A percentile compares a stretch with the other conserved stretches of the same genome.
These are phyloP conservation scores for Triops longicaudatus DNA, from an alignment of 1,140 invertebrate genomes.

Conservation along the genomic window DNA sequence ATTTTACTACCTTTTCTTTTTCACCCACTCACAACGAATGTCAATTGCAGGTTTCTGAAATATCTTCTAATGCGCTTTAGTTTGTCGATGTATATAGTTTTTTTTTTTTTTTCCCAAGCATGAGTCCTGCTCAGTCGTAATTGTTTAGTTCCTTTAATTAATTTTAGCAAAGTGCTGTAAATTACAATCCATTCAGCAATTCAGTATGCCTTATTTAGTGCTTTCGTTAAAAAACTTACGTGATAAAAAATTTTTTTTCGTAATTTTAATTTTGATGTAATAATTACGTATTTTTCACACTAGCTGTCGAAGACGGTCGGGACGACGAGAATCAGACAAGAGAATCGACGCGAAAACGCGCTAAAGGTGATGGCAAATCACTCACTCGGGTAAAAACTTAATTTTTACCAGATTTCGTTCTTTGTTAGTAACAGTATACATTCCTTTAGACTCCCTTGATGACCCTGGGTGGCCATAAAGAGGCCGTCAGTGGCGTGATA, in stretches of 20 bases:
- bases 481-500: constrained; percentile 70
- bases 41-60: no score
- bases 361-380: constrained; percentile 26
- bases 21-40: not conserved
- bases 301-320: constrained; percentile 19
- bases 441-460: constrained; percentile 61
- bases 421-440: constrained; percentile 8
- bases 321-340: constrained; percentile 28
- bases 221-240: no score
- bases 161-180: no score
- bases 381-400: constrained; percentile 13
- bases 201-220: no score
- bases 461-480: constrained; percentile 85
- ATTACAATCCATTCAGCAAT: no score
- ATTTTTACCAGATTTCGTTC: not conserved
- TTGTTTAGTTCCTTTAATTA: no score
- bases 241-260: not conserved
- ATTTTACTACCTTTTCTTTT: constrained; percentile 19
- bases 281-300: not conserved
- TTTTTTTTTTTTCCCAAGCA: no score
- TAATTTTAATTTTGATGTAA: not conserved
- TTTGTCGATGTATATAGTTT: no score
- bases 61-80: no score
- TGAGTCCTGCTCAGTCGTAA: no score
- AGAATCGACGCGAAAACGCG: constrained; percentile 26